Evolutionary conservation across 1,140 invertebrate genomes (phyloP), one percentile per base, ranked within the genome.

Genomic region (Plectrocnemia conspersa): DNA sequence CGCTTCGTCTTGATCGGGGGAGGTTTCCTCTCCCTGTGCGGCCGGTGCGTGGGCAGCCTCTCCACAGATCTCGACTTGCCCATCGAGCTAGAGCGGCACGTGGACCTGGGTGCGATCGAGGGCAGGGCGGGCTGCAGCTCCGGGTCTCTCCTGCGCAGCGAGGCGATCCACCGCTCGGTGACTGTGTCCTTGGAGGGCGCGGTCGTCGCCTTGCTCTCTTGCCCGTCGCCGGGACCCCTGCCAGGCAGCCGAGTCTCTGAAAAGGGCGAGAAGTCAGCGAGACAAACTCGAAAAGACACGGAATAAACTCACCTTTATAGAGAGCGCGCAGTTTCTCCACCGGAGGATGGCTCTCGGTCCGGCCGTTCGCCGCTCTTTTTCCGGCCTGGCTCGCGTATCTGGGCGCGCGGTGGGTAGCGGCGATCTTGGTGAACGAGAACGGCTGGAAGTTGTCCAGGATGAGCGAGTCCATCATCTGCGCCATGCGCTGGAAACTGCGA

Each of bases 391-490:
- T 50, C 2, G 52, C 36, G 5, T 16, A 38, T n/a, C n/a, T n/a
- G n/a, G n/a, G n/a, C 1, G 58, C 61, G 15, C 71, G 61, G 56
- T 60, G 74, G 50, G 62, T 77, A 59, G 76, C 68, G 18, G 79
- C 78, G 61, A 83, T 78, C 60, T 80, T 78, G 9, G 81, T 81
- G 63, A 78, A 80, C 9, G 75, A 77, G 60, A 81, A 82, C 25
- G 80, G 77, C 52, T 79, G 77, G 61, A 82, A 67, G 55, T 80
- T 74, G 62, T 85, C 82, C 38, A 80, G 64, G 65, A 84, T 80
- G 60, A 85, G 74, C 1, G 81, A 79, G 63, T 85, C 82, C 82
- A 85, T 84, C 81, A 85, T 84, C 5, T 81, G 68, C 35, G 82
- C 82, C 78, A 85, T 82, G 59, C 82, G 81, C 52, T 82, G 79